Evolutionary conservation across 2,888 invertebrate species (phyloP).

Genomic region (Trimorus sp.): DNA sequence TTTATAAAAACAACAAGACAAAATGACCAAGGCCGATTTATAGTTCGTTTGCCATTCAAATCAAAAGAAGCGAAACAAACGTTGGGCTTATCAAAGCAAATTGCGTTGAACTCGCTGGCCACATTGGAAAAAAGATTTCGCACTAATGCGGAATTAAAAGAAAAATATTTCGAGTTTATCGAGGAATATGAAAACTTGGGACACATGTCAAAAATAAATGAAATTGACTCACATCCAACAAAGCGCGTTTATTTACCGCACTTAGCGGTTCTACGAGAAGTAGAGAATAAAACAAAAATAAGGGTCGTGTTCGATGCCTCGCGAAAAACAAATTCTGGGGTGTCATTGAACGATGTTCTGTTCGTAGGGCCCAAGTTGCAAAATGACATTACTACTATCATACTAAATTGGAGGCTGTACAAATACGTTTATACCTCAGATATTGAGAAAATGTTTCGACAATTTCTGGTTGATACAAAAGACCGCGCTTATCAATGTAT

Average conservation of each 20-base stretch:
- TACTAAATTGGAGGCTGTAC: background rate
- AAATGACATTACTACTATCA: background rate
- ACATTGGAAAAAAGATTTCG: background rate
- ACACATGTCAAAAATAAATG: background rate
- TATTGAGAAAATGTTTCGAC: constrained; percentile 11
- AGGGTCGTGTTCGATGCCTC: constrained; percentile 13
- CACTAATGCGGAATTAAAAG: background rate
- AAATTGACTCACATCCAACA: background rate
- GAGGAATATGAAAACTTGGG: background rate
- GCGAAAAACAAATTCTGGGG: background rate
- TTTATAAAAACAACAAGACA: background rate
- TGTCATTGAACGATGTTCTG: background rate
- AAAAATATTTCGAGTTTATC: background rate
- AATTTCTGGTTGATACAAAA: background rate
- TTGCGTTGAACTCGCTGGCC: background rate
- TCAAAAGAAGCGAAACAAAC: background rate
- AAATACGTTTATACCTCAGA: too few species aligned
- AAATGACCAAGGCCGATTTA: background rate
- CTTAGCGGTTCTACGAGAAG: too few species aligned
- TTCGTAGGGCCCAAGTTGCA: constrained; percentile 2
- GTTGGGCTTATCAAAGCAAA: background rate
- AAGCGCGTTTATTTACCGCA: background rate
- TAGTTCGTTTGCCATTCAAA: background rate
- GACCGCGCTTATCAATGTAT: constrained; percentile 7
- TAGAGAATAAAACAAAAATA: background rate